Base-by-base conservation (phyloP, 2,888 invertebrate genomes). In the Drosophila merina region DNA sequence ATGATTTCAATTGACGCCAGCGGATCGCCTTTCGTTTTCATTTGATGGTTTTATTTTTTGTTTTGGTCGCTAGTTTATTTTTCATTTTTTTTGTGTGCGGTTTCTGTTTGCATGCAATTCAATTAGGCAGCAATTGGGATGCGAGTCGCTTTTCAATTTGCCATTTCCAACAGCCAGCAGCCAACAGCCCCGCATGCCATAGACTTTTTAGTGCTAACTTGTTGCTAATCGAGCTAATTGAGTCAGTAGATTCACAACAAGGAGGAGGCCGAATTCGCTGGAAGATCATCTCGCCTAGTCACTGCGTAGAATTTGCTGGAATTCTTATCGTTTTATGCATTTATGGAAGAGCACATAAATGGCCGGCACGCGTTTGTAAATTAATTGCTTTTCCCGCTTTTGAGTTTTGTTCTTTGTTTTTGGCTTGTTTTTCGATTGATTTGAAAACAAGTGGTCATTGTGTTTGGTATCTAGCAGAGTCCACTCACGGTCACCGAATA, bases 181-280 rank as follows among this genome's bases (percentile, higher is more conserved):
- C 28, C 28, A 51, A 71, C 50, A 40, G 52, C 48, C 14, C 45
- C 45, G 45, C 56, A 62, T 60, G 64, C 64, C 60, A 48, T 20
- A 33, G 47, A 14, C 33, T 52, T 66, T 67, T 67, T 54, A 64
- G 64, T 54, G 80, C 72, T 86, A 72, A 75, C 72, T 76, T 71
- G 76, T 72, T 69, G 72, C 81, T 76, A 79, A 86, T 79, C 79
- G 74, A 70, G 63, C 75, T 85, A 75, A 86, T 88, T 86, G 88
- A 76, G 78, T 80, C 82, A 80, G 74, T 79, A 75, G 76, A 68
- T 73, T 66, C 72, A 55, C 52, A 33, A 55, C 52, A 25, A 31
- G 7, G 9, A 38, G 42, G 26, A 64, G 70, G 74, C 50, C 73
- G 6, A 63, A 64, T 48, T 54, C 20, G 52, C 31, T 42, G 31